phyloP scores from a whole-genome alignment of 2,888 invertebrate species.

The Pseudococcus jackbeardsleyi region DNA sequence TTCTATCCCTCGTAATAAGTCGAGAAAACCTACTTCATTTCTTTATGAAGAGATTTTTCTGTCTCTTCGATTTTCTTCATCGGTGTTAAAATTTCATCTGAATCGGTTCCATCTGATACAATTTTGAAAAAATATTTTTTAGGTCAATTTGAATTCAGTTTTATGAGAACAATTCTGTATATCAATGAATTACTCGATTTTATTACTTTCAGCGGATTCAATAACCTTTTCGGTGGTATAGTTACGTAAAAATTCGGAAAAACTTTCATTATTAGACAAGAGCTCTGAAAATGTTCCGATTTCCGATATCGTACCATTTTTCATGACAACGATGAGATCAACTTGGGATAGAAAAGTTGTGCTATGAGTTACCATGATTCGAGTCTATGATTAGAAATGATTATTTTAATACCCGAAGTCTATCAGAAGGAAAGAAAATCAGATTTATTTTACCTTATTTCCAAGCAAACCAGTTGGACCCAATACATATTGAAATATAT shows the following conservation, averaged over 20 bases:
- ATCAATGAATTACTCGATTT: background rate
- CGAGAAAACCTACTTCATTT: background rate
- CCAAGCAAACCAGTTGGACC: constrained; percentile 71
- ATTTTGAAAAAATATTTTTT: background rate
- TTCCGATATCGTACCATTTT: constrained; percentile 89
- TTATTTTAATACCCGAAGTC: background rate
- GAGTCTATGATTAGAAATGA: constrained; percentile 73
- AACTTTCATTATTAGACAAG: constrained; percentile 85
- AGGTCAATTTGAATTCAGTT: background rate
- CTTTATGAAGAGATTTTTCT: background rate
- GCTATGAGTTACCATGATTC: constrained; percentile 94
- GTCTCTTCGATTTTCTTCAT: background rate
- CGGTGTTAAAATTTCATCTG: background rate
- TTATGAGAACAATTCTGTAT: background rate
- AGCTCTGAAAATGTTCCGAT: constrained; percentile 91
- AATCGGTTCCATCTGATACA: background rate
- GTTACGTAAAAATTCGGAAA: constrained; percentile 86
- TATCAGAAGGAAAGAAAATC: background rate
- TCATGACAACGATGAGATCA: constrained; percentile 90
- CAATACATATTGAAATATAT: constrained; percentile 77
- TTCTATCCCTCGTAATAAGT: background rate
- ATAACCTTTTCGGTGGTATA: constrained; percentile 77
- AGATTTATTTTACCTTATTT: constrained; percentile 68
- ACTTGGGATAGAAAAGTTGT: constrained; percentile 92
- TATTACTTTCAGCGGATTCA: constrained; percentile 36